A percentile compares a stretch with the other conserved stretches of the same genome.
phyloP scores from a whole-genome alignment of 2,888 invertebrate species.

The Epinotia bilunana region DNA sequence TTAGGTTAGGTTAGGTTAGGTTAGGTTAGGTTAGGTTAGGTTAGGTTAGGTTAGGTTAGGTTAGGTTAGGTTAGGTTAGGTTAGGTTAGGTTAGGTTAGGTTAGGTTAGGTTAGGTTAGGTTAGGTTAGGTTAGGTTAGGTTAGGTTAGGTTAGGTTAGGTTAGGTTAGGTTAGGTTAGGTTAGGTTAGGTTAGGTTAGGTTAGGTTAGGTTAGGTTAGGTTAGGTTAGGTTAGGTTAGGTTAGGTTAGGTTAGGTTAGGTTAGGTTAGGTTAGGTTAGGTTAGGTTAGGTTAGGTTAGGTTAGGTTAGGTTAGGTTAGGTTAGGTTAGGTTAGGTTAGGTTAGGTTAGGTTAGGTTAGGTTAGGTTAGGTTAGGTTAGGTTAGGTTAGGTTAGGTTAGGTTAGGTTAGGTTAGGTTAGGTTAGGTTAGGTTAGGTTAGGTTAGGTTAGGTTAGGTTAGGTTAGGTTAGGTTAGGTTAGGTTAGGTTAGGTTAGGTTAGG shows the following conservation, averaged over 20 bases:
- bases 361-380: constrained; percentile 43
- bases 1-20: constrained; percentile 22
- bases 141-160: constrained; percentile 44
- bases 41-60: constrained; percentile 37
- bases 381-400: constrained; percentile 39
- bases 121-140: constrained; percentile 35
- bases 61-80: constrained; percentile 23
- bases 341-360: constrained; percentile 39
- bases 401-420: constrained; percentile 38
- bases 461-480: constrained; percentile 43
- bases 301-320: constrained; percentile 43
- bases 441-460: constrained; percentile 44
- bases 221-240: constrained; percentile 34
- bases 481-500: constrained; percentile 42
- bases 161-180: constrained; percentile 44
- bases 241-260: constrained; percentile 44
- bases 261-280: constrained; percentile 42
- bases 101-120: constrained; percentile 43
- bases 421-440: constrained; percentile 43
- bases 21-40: constrained; percentile 30
- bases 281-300: constrained; percentile 34
- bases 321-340: constrained; percentile 44
- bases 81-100: constrained; percentile 41
- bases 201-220: constrained; percentile 44
- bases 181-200: constrained; percentile 39